These are phyloP conservation scores for Planococcus citri DNA, from an alignment of 1,140 invertebrate genomes.

Conservation along the genomic window DNA sequence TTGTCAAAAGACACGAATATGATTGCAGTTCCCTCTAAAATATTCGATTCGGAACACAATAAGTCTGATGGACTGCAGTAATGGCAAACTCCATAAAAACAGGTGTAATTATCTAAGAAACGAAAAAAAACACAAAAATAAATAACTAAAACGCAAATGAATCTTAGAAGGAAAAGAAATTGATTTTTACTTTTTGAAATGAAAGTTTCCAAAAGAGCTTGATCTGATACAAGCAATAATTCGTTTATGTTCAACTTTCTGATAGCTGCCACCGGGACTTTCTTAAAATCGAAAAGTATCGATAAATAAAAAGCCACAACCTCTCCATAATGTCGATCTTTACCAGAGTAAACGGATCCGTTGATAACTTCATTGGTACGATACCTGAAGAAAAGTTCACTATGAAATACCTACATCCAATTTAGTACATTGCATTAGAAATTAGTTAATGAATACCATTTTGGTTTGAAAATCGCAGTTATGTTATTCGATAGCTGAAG, in stretches of 20 bases:
- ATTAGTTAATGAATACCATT: slow-evolving; percentile 41
- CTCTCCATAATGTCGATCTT: slow-evolving; percentile 87
- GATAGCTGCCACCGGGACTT: slow-evolving; percentile 65
- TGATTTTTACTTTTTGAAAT: background rate
- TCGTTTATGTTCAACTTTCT: slow-evolving; percentile 56
- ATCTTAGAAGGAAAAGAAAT: background rate
- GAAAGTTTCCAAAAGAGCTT: slow-evolving; percentile 2
- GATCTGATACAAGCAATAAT: background rate
- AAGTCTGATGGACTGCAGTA: slow-evolving; percentile 72
- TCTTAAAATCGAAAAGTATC: slow-evolving; percentile 59
- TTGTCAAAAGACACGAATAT: slow-evolving; percentile 62
- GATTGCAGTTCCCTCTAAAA: slow-evolving; percentile 71
- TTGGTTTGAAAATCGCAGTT: slow-evolving; percentile 78
- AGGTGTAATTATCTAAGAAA: slow-evolving; percentile 42
- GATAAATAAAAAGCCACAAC: slow-evolving; percentile 86
- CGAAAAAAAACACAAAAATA: slow-evolving; percentile 23
- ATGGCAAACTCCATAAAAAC: slow-evolving; percentile 80
- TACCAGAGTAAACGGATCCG: slow-evolving; percentile 72
- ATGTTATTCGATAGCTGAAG: slow-evolving; percentile 62
- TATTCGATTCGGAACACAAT: slow-evolving; percentile 58
- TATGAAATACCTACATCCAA: no score
- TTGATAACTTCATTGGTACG: slow-evolving; percentile 54
- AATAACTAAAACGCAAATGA: background rate
- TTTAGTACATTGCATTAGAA: background rate
- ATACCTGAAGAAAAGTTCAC: slow-evolving; percentile 40